Evolutionary conservation across 2,888 invertebrate species (phyloP).

Genomic region (Gymnoscelis rufifasciata): DNA sequence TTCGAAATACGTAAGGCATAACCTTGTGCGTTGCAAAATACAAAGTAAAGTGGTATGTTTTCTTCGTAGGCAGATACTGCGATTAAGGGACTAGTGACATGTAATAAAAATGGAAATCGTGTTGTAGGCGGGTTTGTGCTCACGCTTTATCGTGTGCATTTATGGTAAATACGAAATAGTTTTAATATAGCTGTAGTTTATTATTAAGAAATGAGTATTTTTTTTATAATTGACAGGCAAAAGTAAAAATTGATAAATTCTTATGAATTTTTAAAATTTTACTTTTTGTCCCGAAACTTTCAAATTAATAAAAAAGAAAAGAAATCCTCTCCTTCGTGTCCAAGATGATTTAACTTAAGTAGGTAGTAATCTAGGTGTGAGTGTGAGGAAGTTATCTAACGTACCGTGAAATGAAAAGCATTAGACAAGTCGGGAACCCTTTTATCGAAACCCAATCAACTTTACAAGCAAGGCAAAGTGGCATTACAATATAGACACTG

Average conservation of each 20-base stretch:
- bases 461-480: constrained; percentile 18
- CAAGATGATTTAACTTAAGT: neutral
- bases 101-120: constrained; percentile 55
- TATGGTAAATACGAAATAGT: constrained; percentile 7
- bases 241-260: no score
- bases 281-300: no score
- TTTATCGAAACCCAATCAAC: constrained; percentile 13
- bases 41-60: neutral
- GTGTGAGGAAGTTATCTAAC: constrained; percentile 12
- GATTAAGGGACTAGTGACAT: constrained; percentile 30
- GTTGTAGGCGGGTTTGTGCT: constrained; percentile 36
- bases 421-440: constrained; percentile 29
- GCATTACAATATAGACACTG: constrained; percentile 21
- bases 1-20: neutral
- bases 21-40: neutral
- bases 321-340: no score
- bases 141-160: constrained; percentile 25
- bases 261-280: no score
- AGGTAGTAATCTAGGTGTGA: neutral
- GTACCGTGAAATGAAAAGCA: constrained; percentile 37
- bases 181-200: neutral
- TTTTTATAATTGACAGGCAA: no score
- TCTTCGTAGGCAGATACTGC: neutral
- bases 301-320: no score
- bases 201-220: no score